A percentile compares a stretch with the other conserved stretches of the same genome.
These are phyloP conservation scores for Todiramphus saurophagus DNA, from an alignment of 2,113 vertebrate genomes.

Conservation along the genomic window DNA sequence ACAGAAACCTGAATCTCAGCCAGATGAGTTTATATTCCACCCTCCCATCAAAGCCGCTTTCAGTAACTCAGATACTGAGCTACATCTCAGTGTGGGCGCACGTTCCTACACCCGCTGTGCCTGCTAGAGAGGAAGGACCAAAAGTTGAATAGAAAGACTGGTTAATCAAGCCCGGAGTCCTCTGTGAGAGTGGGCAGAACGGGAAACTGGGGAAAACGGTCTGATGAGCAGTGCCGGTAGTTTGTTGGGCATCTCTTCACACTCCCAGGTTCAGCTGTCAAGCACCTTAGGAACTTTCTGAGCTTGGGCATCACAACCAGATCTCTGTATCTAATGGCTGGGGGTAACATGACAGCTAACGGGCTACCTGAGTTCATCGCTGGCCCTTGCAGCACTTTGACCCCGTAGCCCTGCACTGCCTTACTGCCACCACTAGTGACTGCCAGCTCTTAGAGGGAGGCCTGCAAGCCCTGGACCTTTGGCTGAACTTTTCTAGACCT, in stretches of 20 bases:
- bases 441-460: background rate
- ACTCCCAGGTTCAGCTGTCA: background rate
- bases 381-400: background rate
- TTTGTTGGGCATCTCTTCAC: background rate
- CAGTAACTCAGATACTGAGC: background rate
- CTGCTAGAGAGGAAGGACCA: background rate
- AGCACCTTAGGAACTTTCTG: background rate
- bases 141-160: background rate
- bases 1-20: background rate
- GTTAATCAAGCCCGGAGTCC: background rate
- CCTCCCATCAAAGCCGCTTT: background rate
- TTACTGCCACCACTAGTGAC: background rate
- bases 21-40: background rate
- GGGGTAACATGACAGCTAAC: background rate
- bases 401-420: background rate
- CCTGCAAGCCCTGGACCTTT: background rate
- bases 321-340: rapidly evolving
- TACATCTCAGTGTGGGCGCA: background rate
- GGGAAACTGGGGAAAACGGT: background rate
- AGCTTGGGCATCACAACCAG: background rate
- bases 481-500: background rate
- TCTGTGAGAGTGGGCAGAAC: background rate
- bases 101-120: background rate
- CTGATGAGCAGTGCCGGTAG: background rate
- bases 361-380: rapidly evolving